Evolutionary conservation across 1,140 invertebrate genomes (phyloP), one percentile per base, ranked within the genome.

Genomic region (Leptopilina clavipes): DNA sequence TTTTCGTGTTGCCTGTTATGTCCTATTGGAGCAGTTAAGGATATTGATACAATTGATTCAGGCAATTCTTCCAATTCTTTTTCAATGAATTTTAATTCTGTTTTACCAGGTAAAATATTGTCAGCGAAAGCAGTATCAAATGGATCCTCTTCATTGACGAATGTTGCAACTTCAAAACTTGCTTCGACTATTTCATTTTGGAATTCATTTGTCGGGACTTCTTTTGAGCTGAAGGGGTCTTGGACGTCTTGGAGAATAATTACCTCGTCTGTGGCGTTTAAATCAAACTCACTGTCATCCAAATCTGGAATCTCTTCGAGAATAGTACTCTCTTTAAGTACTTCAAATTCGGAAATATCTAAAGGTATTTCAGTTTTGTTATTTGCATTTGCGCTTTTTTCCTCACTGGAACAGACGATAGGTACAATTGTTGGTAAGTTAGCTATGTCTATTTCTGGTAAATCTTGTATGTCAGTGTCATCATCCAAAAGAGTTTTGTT

Each of bases 91-190:
- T 92, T 93, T 22, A 92, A 84, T 87, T 94, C 93, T 31, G 91
- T 89, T 87, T 94, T 93, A 44, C 93, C 93, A 9, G 94, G 94
- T 65, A 96, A 87, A 52, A 96, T 92, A 82, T 94, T 94, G 48
- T 95, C 94, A 0, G 94, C 95, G 90, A 96, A 96, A 65, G 94
- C 93, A 10, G 96, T 97, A 85, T 97, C 96, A 84, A 97, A 97
- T 0, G 96, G 96, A 92, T 97, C 96, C 75, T 92, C 91, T 71
- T 91, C 91, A 78, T 91, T 84, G 12, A 83, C 89, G 71, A 87
- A 89, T n/a, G 84, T 90, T 1, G 88, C 89, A 0, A 83, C 88
- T 75, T 87, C 89, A 54, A 90, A 90, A 72, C 85, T 87, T 0
- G 87, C 89, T 71, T 90, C 89, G 59, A 88, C 84, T 73, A 91